Evolutionary conservation across 2,113 vertebrate species (phyloP).

Genomic region (Gasterosteus aculeatus): DNA sequence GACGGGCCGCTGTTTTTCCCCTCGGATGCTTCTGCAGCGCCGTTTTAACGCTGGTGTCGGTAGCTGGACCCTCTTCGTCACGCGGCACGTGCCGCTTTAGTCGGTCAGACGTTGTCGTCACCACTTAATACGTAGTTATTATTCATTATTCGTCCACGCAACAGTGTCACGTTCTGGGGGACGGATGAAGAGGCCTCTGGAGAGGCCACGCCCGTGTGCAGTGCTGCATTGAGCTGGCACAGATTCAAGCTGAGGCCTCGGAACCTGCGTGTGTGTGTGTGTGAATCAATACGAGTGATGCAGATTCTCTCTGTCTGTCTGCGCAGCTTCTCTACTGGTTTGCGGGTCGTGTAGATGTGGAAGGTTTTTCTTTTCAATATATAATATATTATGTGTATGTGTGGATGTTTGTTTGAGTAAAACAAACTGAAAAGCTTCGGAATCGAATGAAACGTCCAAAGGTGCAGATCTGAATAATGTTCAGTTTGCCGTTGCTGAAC

Average conservation of each 20-base stretch:
- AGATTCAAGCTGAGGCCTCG: slow-evolving; percentile 40
- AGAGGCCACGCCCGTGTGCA: slow-evolving; percentile 63
- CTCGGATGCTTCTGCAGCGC: neutral
- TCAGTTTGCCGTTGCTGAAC: neutral
- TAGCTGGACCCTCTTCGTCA: neutral
- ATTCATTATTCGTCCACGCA: neutral
- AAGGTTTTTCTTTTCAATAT: neutral
- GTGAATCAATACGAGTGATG: slow-evolving; percentile 34
- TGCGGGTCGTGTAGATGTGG: neutral
- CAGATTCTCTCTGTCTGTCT: neutral
- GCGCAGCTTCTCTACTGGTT: slow-evolving; percentile 1
- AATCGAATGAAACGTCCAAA: neutral
- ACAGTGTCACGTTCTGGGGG: slow-evolving; percentile 4
- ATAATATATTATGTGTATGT: neutral
- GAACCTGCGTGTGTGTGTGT: neutral
- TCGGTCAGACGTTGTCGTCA: neutral
- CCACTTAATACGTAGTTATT: neutral
- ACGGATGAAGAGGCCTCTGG: slow-evolving; percentile 2
- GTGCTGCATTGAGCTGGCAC: slow-evolving; percentile 69
- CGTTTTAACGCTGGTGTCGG: neutral
- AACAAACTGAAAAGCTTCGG: too few species aligned
- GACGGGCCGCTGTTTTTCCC: neutral
- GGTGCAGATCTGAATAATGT: neutral
- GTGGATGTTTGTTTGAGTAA: neutral
- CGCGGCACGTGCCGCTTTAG: neutral